Conservation (phyloP, 2,888 invertebrate species). For the Phymatocera aterrima region DNA sequence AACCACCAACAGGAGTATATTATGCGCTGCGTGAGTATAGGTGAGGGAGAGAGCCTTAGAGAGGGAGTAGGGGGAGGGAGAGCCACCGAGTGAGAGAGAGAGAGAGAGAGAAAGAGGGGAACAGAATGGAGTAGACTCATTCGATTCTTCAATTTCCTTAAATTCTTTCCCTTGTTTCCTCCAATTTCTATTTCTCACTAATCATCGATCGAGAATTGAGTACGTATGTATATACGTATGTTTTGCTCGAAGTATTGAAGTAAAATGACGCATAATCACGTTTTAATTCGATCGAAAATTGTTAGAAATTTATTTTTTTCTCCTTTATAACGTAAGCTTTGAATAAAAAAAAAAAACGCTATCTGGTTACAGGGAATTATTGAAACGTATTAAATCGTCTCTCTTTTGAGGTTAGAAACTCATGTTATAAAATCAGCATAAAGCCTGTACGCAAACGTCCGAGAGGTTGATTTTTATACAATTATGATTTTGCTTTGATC, state of each 20-base stretch:
- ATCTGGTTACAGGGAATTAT: neutral
- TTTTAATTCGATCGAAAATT: constrained; percentile 3
- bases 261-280: constrained; percentile 20
- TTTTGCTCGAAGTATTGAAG: neutral
- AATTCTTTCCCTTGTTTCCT: no score
- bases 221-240: no score
- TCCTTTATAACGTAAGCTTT: neutral
- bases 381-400: neutral
- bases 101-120: neutral
- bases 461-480: no score
- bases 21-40: constrained; percentile 11
- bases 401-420: constrained; percentile 1
- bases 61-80: neutral
- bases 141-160: constrained; percentile 29
- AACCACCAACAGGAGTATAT: constrained; percentile 19
- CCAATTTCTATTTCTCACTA: neutral
- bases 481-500: no score
- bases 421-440: neutral
- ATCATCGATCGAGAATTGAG: constrained; percentile 28
- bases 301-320: neutral
- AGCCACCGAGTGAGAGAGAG: neutral
- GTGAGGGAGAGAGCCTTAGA: constrained; percentile 5
- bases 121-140: neutral
- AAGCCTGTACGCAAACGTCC: neutral
- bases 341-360: neutral